A percentile compares a stretch with the other conserved stretches of the same genome.
phyloP scores from a whole-genome alignment of 2,797 vertebrate genomes.

The Lagodon rhomboides region DNA sequence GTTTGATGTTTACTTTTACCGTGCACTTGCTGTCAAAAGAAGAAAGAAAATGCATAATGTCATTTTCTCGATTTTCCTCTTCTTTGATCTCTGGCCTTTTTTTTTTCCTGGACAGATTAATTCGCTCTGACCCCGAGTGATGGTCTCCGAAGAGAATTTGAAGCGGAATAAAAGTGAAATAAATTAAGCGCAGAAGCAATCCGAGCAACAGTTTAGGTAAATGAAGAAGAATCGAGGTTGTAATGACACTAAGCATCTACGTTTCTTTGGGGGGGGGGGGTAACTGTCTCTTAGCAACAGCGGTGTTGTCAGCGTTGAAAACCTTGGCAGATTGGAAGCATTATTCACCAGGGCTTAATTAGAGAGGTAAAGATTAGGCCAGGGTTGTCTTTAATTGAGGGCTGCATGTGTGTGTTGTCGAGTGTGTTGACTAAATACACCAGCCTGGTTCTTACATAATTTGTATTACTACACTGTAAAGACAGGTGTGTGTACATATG shows the following conservation, averaged over 20 bases:
- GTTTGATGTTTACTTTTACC: conserved; percentile 29
- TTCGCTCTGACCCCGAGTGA: conserved; percentile 15
- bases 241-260: conserved; percentile 65
- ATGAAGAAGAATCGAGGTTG: conserved; percentile 58
- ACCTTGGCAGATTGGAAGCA: conserved; percentile 48
- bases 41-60: conserved; percentile 12
- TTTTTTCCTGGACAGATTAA: conserved; percentile 31
- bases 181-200: conserved; percentile 37
- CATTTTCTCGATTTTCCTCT: conserved; percentile 17
- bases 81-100: conserved; percentile 42
- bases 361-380: conserved; percentile 68
- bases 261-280: conserved; percentile 40
- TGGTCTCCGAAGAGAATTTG: conserved; percentile 25
- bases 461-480: background rate
- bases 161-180: conserved; percentile 44
- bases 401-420: conserved; percentile 20
- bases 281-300: conserved; percentile 78
- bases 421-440: conserved; percentile 7
- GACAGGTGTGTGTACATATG: background rate
- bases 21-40: background rate
- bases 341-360: conserved; percentile 74
- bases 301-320: conserved; percentile 42
- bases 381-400: conserved; percentile 70
- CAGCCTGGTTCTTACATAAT: conserved; percentile 2
- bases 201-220: conserved; percentile 58